Evolutionary conservation across 2,113 vertebrate species (phyloP).

Genomic region (Podarcis cretensis): DNA sequence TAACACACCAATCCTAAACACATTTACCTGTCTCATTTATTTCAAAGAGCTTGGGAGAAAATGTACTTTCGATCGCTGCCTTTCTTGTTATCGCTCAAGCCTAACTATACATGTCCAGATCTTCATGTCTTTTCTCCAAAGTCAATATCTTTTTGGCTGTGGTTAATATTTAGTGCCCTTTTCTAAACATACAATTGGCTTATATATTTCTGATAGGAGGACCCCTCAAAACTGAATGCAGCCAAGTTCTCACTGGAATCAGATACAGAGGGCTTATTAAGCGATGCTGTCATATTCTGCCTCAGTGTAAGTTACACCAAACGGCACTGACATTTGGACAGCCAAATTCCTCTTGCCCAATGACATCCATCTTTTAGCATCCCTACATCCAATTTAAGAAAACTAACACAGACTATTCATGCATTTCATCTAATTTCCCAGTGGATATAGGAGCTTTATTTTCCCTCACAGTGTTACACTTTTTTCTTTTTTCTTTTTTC

Average conservation of each 20-base stretch:
- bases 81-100: slow-evolving; percentile 52
- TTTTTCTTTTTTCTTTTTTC: slow-evolving; percentile 29
- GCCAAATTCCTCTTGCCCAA: background rate
- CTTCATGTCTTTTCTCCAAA: slow-evolving; percentile 66
- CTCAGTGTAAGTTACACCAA: slow-evolving; percentile 54
- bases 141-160: slow-evolving; percentile 61
- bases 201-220: slow-evolving; percentile 61
- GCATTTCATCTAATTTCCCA: slow-evolving; percentile 33
- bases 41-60: background rate
- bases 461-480: slow-evolving; percentile 1
- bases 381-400: slow-evolving; percentile 33
- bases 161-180: slow-evolving; percentile 67
- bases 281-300: slow-evolving; percentile 41
- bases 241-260: slow-evolving; percentile 47
- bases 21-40: slow-evolving; percentile 10
- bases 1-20: slow-evolving; percentile 23
- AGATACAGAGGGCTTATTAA: slow-evolving; percentile 54
- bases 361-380: slow-evolving; percentile 47
- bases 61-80: background rate
- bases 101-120: slow-evolving; percentile 59
- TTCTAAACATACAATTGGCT: slow-evolving; percentile 66
- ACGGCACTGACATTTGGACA: background rate
- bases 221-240: slow-evolving; percentile 54
- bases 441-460: slow-evolving; percentile 40
- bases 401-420: slow-evolving; percentile 3